Evolutionary conservation across 2,888 invertebrate genomes (phyloP).

Genomic region (Leptopilina syphax): DNA sequence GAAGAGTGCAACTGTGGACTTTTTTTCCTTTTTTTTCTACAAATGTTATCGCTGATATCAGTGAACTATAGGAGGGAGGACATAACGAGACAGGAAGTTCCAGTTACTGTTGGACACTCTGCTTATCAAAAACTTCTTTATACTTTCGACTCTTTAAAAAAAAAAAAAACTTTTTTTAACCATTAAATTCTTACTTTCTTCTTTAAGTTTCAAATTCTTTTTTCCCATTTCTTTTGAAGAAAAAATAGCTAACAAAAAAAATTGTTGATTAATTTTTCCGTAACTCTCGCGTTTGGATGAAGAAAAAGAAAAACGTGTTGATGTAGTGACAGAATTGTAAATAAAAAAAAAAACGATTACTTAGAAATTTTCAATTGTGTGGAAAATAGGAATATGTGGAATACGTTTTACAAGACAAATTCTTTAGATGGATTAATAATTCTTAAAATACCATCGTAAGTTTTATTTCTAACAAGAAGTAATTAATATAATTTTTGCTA

Average conservation of each 20-base stretch:
- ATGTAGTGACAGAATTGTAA: no score
- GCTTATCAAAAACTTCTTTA: constrained; percentile 34
- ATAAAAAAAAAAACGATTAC: background rate
- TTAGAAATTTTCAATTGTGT: background rate
- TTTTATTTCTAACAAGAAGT: background rate
- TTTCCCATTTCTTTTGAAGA: no score
- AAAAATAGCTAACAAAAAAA: no score
- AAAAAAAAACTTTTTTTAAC: background rate
- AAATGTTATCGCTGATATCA: constrained; percentile 35
- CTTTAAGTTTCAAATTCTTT: no score
- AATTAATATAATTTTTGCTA: no score
- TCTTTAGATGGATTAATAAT: constrained; percentile 22
- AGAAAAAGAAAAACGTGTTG: no score
- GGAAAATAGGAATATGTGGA: background rate
- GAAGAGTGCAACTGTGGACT: constrained; percentile 28
- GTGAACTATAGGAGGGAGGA: constrained; percentile 30
- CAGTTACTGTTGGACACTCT: constrained; percentile 37
- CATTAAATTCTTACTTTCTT: background rate
- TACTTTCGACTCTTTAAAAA: background rate
- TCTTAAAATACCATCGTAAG: constrained; percentile 35
- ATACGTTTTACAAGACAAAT: constrained; percentile 2
- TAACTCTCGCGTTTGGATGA: no score
- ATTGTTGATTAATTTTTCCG: no score
- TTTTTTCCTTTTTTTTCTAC: constrained; percentile 25
- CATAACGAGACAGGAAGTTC: constrained; percentile 26